These are phyloP conservation scores for Helicolenus hilgendorfi DNA, from an alignment of 2,797 vertebrate genomes.

Conservation along the genomic window DNA sequence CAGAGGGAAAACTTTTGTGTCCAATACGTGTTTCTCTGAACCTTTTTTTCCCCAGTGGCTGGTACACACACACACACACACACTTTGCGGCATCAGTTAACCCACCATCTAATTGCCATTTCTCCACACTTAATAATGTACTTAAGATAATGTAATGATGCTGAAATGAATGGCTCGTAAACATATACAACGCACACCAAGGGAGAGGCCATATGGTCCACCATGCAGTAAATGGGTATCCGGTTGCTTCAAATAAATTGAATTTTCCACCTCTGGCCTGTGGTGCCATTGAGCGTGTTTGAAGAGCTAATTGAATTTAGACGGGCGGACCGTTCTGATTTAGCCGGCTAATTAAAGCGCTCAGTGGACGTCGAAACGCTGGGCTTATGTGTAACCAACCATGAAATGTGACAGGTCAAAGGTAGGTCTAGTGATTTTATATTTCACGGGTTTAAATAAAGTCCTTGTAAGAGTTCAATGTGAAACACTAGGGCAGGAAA, in stretches of 20 bases:
- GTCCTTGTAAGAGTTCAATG: neutral
- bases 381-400: slow-evolving; percentile 43
- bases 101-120: slow-evolving; percentile 77
- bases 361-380: slow-evolving; percentile 58
- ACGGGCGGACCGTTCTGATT: slow-evolving; percentile 69
- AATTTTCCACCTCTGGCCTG: slow-evolving; percentile 86
- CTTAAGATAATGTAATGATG: slow-evolving; percentile 85
- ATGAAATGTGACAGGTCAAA: slow-evolving; percentile 65
- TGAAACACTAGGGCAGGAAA: neutral
- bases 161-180: slow-evolving; percentile 85
- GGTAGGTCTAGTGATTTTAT: slow-evolving; percentile 37
- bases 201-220: slow-evolving; percentile 71
- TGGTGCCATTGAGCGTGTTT: slow-evolving; percentile 75
- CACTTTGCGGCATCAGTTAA: slow-evolving; percentile 48
- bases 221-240: slow-evolving; percentile 74
- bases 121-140: slow-evolving; percentile 84
- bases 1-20: slow-evolving; percentile 17
- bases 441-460: slow-evolving; percentile 42
- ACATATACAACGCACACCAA: slow-evolving; percentile 74
- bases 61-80: slow-evolving; percentile 27
- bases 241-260: slow-evolving; percentile 87
- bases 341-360: slow-evolving; percentile 79
- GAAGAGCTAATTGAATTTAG: slow-evolving; percentile 87
- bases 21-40: neutral
- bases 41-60: slow-evolving; percentile 6